Percentiles rank a stretch among this genome's conserved stretches.
These are phyloP conservation scores for Thryonomys swinderianus DNA, from an alignment of 2,113 vertebrate species.

Conservation along the genomic window DNA sequence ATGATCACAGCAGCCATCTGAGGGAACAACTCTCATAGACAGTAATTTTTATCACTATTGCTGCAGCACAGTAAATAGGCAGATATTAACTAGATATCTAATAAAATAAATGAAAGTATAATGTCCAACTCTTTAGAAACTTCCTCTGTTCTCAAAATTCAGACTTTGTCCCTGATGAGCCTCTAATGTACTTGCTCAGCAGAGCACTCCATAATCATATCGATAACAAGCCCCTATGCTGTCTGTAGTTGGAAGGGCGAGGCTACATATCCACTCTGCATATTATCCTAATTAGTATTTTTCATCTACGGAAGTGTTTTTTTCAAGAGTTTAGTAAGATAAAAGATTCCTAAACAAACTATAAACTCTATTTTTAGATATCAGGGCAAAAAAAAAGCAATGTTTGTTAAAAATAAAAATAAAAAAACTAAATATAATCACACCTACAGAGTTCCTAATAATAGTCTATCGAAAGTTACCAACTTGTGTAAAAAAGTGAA, in stretches of 20 bases:
- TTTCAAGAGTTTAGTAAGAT: neutral
- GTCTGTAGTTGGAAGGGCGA: constrained; percentile 1
- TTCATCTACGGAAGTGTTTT: neutral
- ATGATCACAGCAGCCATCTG: neutral
- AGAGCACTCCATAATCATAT: neutral
- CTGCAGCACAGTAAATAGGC: neutral
- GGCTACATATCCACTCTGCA: neutral
- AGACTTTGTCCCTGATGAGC: neutral
- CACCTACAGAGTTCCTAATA: neutral
- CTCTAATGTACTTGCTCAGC: neutral
- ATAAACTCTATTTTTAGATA: constrained; percentile 10
- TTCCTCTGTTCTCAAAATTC: neutral
- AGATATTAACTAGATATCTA: neutral
- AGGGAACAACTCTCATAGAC: neutral
- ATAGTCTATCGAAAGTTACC: neutral
- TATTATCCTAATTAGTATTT: neutral
- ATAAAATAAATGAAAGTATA: neutral
- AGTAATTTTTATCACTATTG: neutral
- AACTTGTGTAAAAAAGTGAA: neutral
- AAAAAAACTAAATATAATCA: neutral
- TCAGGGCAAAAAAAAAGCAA: neutral
- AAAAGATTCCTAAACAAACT: constrained; percentile 2
- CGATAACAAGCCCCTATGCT: neutral
- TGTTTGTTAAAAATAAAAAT: neutral
- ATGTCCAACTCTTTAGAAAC: neutral